Conservation (phyloP, 1,140 invertebrate species). For the Tetragnatha versicolor region DNA sequence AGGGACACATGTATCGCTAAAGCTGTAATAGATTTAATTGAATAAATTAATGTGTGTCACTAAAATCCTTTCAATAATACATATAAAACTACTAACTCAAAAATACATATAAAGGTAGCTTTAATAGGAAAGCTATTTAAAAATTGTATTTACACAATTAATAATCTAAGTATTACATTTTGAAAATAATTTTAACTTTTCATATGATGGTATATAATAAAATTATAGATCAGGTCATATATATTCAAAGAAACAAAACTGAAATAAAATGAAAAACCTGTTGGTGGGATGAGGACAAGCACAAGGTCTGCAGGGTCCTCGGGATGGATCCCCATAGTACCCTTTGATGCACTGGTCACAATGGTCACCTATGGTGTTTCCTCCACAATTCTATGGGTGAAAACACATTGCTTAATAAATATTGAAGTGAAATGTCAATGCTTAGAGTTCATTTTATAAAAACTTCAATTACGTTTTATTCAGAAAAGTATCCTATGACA, state of each 20-base stretch:
- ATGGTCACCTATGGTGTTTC: constrained; percentile 78
- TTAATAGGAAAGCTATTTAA: not conserved
- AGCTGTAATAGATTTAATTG: constrained; percentile 64
- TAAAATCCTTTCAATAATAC: no score
- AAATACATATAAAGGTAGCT: no score
- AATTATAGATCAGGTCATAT: not conserved
- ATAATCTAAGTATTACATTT: no score
- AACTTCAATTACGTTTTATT: not conserved
- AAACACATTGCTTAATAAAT: not conserved
- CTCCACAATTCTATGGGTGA: constrained; percentile 75
- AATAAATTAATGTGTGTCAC: no score
- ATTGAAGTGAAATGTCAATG: not conserved
- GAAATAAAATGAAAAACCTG: constrained; percentile 60
- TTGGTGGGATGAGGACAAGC: constrained; percentile 73
- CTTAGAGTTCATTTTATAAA: not conserved
- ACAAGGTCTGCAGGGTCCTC: constrained; percentile 73
- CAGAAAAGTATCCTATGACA: no score
- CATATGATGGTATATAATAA: no score
- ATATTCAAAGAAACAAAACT: not conserved
- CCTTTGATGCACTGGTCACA: constrained; percentile 84
- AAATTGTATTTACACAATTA: no score
- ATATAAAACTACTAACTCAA: no score
- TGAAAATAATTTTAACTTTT: no score
- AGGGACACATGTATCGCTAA: constrained; percentile 66
- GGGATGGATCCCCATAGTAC: constrained; percentile 78